A percentile compares a stretch with the other conserved stretches of the same genome.
These are phyloP conservation scores for Lasioglossum leucozonium DNA, from an alignment of 2,888 invertebrate genomes.

Conservation along the genomic window DNA sequence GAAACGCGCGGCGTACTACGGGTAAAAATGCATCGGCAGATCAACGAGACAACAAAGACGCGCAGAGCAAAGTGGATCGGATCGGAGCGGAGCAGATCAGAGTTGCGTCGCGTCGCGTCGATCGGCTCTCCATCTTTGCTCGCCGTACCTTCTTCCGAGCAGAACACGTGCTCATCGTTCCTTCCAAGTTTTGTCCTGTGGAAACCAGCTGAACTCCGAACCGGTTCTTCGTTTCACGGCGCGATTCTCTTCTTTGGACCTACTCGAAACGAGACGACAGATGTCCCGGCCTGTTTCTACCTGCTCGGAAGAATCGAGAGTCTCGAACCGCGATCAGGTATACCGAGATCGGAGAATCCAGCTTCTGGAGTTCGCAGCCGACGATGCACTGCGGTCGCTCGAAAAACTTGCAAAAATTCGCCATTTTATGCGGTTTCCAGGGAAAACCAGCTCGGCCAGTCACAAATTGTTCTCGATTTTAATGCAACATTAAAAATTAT, in stretches of 20 bases:
- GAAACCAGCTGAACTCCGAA: constrained; percentile 62
- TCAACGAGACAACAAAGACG: constrained; percentile 41
- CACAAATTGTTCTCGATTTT: not conserved
- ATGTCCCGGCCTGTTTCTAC: constrained; percentile 52
- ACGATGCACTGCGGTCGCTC: not conserved
- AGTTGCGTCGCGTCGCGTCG: not conserved
- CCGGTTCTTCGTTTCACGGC: constrained; percentile 64
- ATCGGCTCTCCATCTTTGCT: constrained; percentile 7
- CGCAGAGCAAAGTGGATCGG: not conserved
- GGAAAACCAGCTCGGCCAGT: not conserved
- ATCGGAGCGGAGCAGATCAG: not conserved
- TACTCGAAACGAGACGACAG: constrained; percentile 57
- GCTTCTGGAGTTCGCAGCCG: not conserved
- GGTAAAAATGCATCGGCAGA: not conserved
- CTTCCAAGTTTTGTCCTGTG: constrained; percentile 53
- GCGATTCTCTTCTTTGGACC: constrained; percentile 29
- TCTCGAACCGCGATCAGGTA: constrained; percentile 22
- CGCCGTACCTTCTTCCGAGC: constrained; percentile 29
- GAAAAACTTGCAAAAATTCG: not conserved
- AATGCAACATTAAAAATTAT: not conserved
- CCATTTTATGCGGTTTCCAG: not conserved
- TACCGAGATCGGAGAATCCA: not conserved
- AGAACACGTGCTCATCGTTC: constrained; percentile 59
- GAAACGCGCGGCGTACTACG: constrained; percentile 8
- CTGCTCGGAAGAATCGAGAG: constrained; percentile 38